A percentile compares a stretch with the other conserved stretches of the same genome.
These are phyloP conservation scores for Tenualosa ilisha DNA, from an alignment of 2,797 vertebrate species.

Conservation along the genomic window DNA sequence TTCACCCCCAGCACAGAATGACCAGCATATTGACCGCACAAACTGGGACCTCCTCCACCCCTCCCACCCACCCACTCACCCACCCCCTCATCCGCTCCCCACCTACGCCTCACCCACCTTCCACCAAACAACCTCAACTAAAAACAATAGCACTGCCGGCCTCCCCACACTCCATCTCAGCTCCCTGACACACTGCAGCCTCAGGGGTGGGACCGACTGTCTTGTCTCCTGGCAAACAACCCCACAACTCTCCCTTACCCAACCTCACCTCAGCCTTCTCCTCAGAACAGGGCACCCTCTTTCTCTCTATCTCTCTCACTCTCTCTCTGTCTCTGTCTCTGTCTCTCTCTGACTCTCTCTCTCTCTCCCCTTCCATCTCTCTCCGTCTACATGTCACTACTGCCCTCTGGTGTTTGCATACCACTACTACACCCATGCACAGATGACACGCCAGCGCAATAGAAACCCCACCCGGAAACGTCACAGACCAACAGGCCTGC, in stretches of 20 bases:
- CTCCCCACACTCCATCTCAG: background rate
- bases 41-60: constrained; percentile 36
- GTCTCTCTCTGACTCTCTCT: constrained; percentile 51
- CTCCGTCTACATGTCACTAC: constrained; percentile 15
- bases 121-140: background rate
- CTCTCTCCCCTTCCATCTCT: constrained; percentile 74
- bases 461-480: constrained; percentile 10
- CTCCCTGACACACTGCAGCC: background rate
- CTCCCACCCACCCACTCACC: constrained; percentile 29
- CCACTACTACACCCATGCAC: constrained; percentile 35
- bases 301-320: constrained; percentile 51
- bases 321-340: constrained; percentile 63
- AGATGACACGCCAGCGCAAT: background rate
- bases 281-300: constrained; percentile 16
- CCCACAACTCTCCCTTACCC: background rate
- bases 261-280: background rate
- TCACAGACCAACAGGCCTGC: constrained; percentile 36
- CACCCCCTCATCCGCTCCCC: background rate
- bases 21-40: constrained; percentile 6
- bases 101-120: background rate
- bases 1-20: constrained; percentile 39
- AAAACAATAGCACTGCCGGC: constrained; percentile 15
- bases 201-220: background rate
- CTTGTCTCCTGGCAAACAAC: background rate
- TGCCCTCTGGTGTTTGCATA: constrained; percentile 31